Base-by-base conservation (phyloP, 1,140 invertebrate species). In the Bombus turneri region DNA sequence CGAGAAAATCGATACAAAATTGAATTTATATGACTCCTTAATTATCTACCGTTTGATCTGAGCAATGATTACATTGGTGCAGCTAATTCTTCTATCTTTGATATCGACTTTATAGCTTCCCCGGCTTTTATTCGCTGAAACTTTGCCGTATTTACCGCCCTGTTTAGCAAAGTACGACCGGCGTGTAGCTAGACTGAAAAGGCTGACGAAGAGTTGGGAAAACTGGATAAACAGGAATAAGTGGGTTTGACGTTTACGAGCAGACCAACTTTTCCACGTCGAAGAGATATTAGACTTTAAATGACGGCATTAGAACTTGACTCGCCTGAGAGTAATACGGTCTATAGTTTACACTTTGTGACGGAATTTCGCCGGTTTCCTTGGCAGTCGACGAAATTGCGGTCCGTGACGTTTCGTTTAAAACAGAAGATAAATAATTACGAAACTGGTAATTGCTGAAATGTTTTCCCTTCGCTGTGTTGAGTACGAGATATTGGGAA, bases 301-400 rank as follows among this genome's bases (percentile, higher is more conserved):
- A 86, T 86, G 80, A 82, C 64, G 76, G 47, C 59, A 83, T 89
- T 83, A 83, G 87, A 86, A 89, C 71, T 83, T 57, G 68, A 87
- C 77, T 80, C 72, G 71, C 68, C 79, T 47, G 69, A 59, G 72
- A 87, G 64, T 89, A 87, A 89, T 64, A 80, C 53, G 34, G 28
- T 68, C 41, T 72, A 86, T 86, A 57, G 78, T 77, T 68, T 75
- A 75, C 74, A 72, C 62, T 80, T 68, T 28, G 37, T 53, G 69
- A 81, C 25, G 62, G 68, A 86, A 85, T 59, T 78, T 84, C 39
- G 31, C 28, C 22, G 31, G 57, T 25, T 74, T 47, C 22, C 47
- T 25, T 68, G 39, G 39, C 10, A n/a, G 2, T 43, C 68, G 15
- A 66, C 53, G 59, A 83, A 83, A 62, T 82, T 87, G 39, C 69